phyloP scores from a whole-genome alignment of 1,140 invertebrate species.

The Heliconius eleuchia region DNA sequence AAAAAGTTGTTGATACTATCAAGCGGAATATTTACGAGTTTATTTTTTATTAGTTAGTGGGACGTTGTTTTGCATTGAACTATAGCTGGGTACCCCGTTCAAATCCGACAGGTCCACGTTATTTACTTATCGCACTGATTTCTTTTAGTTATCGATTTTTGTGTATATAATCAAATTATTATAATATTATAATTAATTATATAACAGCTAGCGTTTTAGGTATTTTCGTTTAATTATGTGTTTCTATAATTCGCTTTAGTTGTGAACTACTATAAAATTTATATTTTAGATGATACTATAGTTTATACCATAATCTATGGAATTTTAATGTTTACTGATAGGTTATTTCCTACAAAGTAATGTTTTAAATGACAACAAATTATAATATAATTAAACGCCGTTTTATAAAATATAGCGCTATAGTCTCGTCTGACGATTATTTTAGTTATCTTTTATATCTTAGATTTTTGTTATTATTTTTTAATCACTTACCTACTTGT shows the following conservation, averaged over 20 bases:
- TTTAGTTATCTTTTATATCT: conserved; percentile 38
- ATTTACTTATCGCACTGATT: not conserved
- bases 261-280: not conserved
- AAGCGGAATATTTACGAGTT: not conserved
- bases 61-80: conserved; percentile 12
- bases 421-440: conserved; percentile 67
- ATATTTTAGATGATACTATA: not conserved
- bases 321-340: not conserved
- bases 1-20: conserved; percentile 52
- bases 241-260: conserved; percentile 3
- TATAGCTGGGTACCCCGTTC: not conserved
- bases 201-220: not conserved
- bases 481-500: not conserved
- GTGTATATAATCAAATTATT: conserved; percentile 4
- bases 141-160: not conserved
- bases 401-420: conserved; percentile 42
- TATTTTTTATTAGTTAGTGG: not conserved
- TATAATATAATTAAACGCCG: conserved; percentile 32
- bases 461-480: conserved; percentile 39
- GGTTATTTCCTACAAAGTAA: conserved; percentile 37
- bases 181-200: not conserved
- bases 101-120: conserved; percentile 16
- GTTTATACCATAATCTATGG: not conserved
- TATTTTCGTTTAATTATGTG: not conserved
- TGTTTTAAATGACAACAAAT: conserved; percentile 52